Percentiles rank a stretch among this genome's conserved stretches.
These are phyloP conservation scores for Neodiprion pinetum DNA, from an alignment of 1,140 invertebrate genomes.

Conservation along the genomic window DNA sequence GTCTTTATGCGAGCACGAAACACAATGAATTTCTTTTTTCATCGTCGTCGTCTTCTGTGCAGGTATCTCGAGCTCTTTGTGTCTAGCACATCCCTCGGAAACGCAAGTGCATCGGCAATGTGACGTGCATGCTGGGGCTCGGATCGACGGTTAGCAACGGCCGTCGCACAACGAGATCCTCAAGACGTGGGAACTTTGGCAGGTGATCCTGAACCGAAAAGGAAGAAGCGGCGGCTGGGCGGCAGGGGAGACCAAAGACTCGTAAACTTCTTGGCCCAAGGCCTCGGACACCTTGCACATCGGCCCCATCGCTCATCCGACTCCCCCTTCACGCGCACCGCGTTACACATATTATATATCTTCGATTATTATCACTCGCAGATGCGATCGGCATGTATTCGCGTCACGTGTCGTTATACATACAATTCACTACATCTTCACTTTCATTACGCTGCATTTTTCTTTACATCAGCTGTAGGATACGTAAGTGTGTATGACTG, in stretches of 20 bases:
- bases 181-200: constrained; percentile 6
- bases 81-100: background rate
- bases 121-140: background rate
- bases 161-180: background rate
- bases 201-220: constrained; percentile 1
- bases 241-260: background rate
- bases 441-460: no score
- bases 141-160: constrained; percentile 6
- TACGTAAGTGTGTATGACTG: no score
- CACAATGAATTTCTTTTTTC: background rate
- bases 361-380: no score
- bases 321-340: no score
- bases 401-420: no score
- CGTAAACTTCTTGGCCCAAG: constrained; percentile 7
- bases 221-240: background rate
- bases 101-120: background rate
- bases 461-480: no score
- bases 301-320: background rate
- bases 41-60: background rate
- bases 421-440: no score
- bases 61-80: background rate
- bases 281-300: constrained; percentile 6
- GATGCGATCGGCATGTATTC: no score
- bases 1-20: background rate
- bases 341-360: no score